phyloP scores from a whole-genome alignment of 1,140 invertebrate genomes.

The Oreohelix idahoensis region DNA sequence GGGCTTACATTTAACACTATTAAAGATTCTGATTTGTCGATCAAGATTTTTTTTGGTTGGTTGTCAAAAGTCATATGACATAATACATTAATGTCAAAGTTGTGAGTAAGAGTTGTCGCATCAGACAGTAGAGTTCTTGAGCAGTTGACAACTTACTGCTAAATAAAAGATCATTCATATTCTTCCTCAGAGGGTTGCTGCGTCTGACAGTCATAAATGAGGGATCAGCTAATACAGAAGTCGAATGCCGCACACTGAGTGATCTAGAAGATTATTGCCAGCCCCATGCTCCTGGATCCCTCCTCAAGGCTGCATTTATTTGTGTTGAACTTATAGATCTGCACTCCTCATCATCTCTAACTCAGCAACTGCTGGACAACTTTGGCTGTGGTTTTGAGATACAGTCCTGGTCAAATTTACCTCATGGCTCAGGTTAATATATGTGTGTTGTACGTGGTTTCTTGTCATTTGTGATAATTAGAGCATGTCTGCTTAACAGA shows the following conservation, averaged over 20 bases:
- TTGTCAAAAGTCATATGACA: no score
- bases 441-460: not conserved
- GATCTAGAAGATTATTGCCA: constrained; percentile 74
- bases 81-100: no score
- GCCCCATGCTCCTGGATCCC: constrained; percentile 73
- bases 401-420: constrained; percentile 75
- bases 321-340: constrained; percentile 72
- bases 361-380: constrained; percentile 70
- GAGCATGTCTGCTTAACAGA: no score
- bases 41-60: no score
- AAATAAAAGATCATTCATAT: not conserved
- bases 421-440: constrained; percentile 74
- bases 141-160: no score
- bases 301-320: constrained; percentile 75
- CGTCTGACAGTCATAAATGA: constrained; percentile 58
- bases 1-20: no score
- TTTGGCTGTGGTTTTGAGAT: constrained; percentile 75
- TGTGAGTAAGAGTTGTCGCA: no score
- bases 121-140: no score
- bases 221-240: constrained; percentile 56
- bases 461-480: no score
- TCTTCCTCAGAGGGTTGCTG: constrained; percentile 46
- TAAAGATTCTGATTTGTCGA: no score
- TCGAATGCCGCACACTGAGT: constrained; percentile 66
- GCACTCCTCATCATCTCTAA: constrained; percentile 57